Percentiles rank a stretch among this genome's conserved stretches.
phyloP scores from a whole-genome alignment of 1,140 invertebrate genomes.

The Drosophila albomicans region DNA sequence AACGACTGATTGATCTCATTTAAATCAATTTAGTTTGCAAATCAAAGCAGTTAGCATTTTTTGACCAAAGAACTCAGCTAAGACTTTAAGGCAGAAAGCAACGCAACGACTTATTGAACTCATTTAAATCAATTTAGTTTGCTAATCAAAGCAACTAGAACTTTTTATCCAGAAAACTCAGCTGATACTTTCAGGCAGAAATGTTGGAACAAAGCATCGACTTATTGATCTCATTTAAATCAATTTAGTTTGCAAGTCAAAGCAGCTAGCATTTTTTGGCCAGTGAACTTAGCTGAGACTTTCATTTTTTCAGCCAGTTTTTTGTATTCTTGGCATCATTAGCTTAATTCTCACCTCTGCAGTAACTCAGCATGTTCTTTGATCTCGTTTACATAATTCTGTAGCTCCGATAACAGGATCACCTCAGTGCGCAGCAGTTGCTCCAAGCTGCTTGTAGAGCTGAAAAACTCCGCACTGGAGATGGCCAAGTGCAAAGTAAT shows the following conservation, averaged over 20 bases:
- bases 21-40: conserved; percentile 42
- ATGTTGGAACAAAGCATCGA: neutral
- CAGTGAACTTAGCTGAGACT: conserved; percentile 14
- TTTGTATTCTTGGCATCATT: neutral
- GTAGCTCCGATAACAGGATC: conserved; percentile 91
- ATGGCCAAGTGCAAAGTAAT: conserved; percentile 29
- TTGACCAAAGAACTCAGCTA: conserved; percentile 2
- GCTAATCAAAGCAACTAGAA: conserved; percentile 3
- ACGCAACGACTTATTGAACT: conserved; percentile 15
- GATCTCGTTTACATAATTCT: conserved; percentile 92
- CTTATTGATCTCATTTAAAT: conserved; percentile 45
- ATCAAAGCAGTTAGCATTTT: neutral
- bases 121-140: conserved; percentile 48
- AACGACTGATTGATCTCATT: conserved; percentile 31
- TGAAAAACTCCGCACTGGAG: conserved; percentile 89
- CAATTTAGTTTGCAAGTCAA: conserved; percentile 32
- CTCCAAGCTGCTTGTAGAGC: conserved; percentile 94
- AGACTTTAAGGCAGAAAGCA: neutral
- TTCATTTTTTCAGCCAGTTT: neutral
- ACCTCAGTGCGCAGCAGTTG: conserved; percentile 93
- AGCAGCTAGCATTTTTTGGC: neutral
- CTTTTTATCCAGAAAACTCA: neutral
- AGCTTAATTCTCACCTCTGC: conserved; percentile 49
- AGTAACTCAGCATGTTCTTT: conserved; percentile 89
- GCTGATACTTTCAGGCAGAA: neutral